Evolutionary conservation across 2,888 invertebrate genomes (phyloP).

Genomic region (Drosophila borborema): DNA sequence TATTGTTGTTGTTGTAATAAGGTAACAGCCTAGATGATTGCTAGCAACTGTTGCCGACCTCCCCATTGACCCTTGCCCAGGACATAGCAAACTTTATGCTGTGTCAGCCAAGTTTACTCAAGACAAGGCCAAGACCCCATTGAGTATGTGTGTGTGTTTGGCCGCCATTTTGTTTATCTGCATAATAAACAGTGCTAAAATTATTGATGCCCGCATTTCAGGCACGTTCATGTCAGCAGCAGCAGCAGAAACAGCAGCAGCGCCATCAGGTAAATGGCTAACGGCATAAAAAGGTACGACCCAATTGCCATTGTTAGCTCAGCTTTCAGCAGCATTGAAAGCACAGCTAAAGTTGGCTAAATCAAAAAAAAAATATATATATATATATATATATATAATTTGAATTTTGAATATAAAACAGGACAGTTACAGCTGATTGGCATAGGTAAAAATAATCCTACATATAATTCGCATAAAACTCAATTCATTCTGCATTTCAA

Average conservation of each 20-base stretch:
- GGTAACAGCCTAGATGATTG: conserved; percentile 77
- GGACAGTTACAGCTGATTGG: not conserved
- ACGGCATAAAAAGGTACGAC: conserved; percentile 34
- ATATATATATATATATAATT: not conserved
- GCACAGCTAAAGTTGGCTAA: conserved; percentile 12
- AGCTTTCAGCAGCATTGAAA: not conserved
- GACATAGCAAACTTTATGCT: conserved; percentile 58
- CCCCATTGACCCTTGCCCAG: conserved; percentile 3
- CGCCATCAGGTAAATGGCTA: conserved; percentile 43
- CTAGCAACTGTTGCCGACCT: conserved; percentile 70
- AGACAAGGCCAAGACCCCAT: conserved; percentile 37
- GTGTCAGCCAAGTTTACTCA: conserved; percentile 67
- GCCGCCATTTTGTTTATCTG: conserved; percentile 75
- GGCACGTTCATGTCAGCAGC: conserved; percentile 62
- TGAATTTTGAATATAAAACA: conserved; percentile 14
- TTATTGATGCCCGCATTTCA: conserved; percentile 77
- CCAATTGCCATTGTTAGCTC: conserved; percentile 39
- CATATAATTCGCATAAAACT: not conserved
- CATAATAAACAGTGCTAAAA: conserved; percentile 75
- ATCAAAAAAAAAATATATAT: conserved; percentile 2
- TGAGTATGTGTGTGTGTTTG: conserved; percentile 14
- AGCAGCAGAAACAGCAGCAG: conserved; percentile 57
- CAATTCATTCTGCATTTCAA: not conserved
- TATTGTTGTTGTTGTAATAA: conserved; percentile 62
- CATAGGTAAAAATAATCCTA: not conserved